Conservation (phyloP, 2,113 vertebrate genomes). For the Osmerus eperlanus region DNA sequence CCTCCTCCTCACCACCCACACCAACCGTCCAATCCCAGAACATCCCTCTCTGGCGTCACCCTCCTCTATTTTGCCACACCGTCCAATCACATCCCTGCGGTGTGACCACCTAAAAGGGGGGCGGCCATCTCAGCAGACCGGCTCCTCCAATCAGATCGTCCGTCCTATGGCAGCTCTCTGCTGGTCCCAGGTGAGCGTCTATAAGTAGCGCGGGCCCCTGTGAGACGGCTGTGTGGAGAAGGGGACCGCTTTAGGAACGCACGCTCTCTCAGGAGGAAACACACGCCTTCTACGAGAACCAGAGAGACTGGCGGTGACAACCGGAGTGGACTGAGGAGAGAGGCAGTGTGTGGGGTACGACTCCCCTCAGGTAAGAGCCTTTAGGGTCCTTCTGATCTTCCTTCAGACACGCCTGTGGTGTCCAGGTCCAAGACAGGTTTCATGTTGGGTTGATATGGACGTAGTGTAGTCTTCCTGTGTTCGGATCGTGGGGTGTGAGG, state of each 20-base stretch:
- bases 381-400: too few species aligned
- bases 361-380: too few species aligned
- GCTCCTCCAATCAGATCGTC: neutral
- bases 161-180: neutral
- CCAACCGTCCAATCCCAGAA: neutral
- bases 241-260: neutral
- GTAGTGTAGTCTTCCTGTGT: too few species aligned
- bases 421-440: too few species aligned
- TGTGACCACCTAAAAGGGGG: neutral
- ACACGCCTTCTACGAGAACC: neutral
- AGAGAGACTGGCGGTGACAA: neutral
- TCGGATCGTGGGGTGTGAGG: too few species aligned
- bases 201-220: neutral
- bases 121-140: neutral
- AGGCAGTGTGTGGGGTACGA: too few species aligned
- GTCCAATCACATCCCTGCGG: neutral
- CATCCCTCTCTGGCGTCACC: neutral
- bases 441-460: too few species aligned
- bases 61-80: neutral
- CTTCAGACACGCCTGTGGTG: too few species aligned
- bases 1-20: too few species aligned
- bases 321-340: too few species aligned
- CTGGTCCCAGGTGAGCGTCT: neutral
- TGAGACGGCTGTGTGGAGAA: neutral
- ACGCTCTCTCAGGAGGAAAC: neutral